Evolutionary conservation across 2,113 vertebrate species (phyloP).

Genomic region (Colius striatus): DNA sequence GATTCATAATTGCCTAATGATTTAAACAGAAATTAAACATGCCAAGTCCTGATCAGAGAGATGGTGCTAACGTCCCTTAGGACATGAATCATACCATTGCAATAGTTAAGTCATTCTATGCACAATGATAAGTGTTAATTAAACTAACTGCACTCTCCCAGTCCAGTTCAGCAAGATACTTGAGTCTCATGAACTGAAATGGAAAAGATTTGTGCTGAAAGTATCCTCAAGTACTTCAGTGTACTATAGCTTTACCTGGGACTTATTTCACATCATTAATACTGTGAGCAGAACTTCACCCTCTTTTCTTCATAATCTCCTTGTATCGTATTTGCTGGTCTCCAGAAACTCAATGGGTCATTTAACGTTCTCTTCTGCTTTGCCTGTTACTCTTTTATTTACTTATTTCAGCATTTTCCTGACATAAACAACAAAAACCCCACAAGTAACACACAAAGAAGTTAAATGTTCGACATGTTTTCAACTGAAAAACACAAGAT

Average conservation of each 20-base stretch:
- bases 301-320: background rate
- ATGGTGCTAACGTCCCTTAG: background rate
- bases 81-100: background rate
- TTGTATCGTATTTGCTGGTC: background rate
- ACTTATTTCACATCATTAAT: background rate
- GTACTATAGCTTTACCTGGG: background rate
- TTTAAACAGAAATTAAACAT: background rate
- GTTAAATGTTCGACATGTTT: background rate
- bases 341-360: background rate
- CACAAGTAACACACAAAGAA: background rate
- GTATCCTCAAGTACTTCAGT: background rate
- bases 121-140: background rate
- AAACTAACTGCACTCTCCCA: background rate
- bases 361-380: background rate
- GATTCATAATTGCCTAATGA: background rate
- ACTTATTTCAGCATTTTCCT: background rate
- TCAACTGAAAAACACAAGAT: background rate
- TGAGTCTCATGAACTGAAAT: background rate
- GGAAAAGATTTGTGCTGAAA: background rate
- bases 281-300: background rate
- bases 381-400: background rate
- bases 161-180: background rate
- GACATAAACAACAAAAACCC: background rate
- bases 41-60: background rate
- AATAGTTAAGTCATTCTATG: background rate